Evolutionary conservation across 1,140 invertebrate genomes (phyloP).

Genomic region (Drosophila athabasca): DNA sequence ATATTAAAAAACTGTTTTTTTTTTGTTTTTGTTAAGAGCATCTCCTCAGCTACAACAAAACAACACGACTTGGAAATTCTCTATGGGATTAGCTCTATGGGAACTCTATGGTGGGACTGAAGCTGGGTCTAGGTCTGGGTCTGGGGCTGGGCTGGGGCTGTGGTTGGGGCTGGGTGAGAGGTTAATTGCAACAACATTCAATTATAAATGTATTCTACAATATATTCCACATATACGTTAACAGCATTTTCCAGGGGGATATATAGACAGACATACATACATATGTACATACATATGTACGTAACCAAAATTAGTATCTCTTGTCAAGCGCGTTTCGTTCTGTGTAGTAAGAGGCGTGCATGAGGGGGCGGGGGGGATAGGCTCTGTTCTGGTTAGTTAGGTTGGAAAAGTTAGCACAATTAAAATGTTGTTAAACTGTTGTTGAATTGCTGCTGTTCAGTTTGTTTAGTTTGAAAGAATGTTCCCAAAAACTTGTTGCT

Average conservation of each 20-base stretch:
- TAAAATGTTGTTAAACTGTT: conserved; percentile 70
- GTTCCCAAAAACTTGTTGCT: conserved; percentile 63
- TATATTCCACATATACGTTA: conserved; percentile 11
- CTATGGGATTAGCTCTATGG: conserved; percentile 7
- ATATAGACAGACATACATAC: background rate
- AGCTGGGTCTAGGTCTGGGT: background rate
- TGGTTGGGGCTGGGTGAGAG: background rate
- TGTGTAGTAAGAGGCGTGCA: conserved; percentile 64
- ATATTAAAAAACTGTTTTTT: background rate
- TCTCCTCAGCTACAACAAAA: conserved; percentile 44
- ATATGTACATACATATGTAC: background rate
- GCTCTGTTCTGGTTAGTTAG: conserved; percentile 14
- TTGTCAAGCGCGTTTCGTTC: conserved; percentile 48
- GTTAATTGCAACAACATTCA: conserved; percentile 48
- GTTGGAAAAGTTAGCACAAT: conserved; percentile 71
- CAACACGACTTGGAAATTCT: conserved; percentile 9
- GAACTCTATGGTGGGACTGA: background rate
- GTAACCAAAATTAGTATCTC: conserved; percentile 35
- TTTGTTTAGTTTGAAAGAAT: conserved; percentile 66
- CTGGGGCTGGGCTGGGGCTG: background rate
- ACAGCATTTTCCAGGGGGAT: conserved; percentile 39
- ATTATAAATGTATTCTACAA: conserved; percentile 17
- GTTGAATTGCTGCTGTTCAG: conserved; percentile 57
- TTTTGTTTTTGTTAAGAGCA: conserved; percentile 48
- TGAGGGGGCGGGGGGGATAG: conserved; percentile 24